Conservation (phyloP, 1,140 invertebrate genomes). For the Diprion similis region DNA sequence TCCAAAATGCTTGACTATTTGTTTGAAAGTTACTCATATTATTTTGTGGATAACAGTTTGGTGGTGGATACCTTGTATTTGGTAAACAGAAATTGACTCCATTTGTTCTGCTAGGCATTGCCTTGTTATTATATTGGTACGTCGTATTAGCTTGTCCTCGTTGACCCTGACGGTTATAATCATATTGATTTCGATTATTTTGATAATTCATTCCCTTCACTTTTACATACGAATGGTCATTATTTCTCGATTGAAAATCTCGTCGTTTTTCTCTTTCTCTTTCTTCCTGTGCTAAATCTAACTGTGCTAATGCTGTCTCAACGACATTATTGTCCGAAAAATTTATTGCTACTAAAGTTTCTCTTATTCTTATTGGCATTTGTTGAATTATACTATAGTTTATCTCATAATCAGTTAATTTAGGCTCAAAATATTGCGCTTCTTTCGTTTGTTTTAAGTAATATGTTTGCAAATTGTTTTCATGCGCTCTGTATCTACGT, state of each 20-base stretch:
- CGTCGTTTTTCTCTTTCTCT: conserved; percentile 11
- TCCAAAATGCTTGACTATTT: too few species aligned
- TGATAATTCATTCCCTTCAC: background rate
- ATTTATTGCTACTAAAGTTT: conserved; percentile 20
- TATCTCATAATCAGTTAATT: conserved; percentile 21
- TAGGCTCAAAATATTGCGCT: conserved; percentile 22
- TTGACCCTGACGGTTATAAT: too few species aligned
- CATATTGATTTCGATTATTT: too few species aligned
- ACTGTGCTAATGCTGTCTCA: too few species aligned
- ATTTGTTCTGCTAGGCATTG: background rate
- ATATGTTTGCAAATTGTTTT: too few species aligned
- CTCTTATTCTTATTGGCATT: conserved; percentile 21
- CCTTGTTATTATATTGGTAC: background rate
- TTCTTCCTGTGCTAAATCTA: too few species aligned
- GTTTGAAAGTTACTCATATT: too few species aligned
- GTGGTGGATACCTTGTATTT: background rate
- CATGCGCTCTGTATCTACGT: too few species aligned
- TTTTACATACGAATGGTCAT: background rate
- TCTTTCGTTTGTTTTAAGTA: conserved; percentile 18
- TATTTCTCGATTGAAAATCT: background rate
- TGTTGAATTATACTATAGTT: conserved; percentile 28
- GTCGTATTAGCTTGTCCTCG: background rate
- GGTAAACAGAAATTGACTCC: background rate
- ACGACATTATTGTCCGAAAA: conserved; percentile 14
- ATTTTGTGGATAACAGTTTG: background rate